These are phyloP conservation scores for Nesoenas mayeri DNA, from an alignment of 2,113 vertebrate species.

Conservation along the genomic window DNA sequence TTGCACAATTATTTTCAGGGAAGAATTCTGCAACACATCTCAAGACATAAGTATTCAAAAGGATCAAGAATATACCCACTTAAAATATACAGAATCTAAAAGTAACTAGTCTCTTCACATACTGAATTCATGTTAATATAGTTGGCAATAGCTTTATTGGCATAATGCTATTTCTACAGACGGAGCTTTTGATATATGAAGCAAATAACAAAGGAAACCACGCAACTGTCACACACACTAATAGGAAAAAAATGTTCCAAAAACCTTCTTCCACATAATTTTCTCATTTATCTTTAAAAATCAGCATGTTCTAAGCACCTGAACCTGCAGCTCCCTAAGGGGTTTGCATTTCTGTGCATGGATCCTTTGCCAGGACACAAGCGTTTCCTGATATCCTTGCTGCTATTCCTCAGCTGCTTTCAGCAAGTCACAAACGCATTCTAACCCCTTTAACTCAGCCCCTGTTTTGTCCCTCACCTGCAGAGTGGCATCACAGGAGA, in stretches of 20 bases:
- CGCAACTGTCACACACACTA: not conserved
- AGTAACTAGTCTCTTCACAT: not conserved
- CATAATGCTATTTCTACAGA: not conserved
- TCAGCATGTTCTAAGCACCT: slow-evolving; percentile 71
- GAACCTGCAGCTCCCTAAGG: slow-evolving; percentile 77
- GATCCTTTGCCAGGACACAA: slow-evolving; percentile 69
- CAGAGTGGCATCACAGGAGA: slow-evolving; percentile 35
- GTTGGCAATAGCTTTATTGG: not conserved
- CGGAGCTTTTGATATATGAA: not conserved
- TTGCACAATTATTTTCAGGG: not conserved
- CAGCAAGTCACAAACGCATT: slow-evolving; percentile 72
- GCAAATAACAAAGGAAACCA: not conserved
- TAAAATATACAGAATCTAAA: not conserved
- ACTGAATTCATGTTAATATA: not conserved
- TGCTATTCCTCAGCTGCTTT: slow-evolving; percentile 72
- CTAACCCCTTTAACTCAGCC: slow-evolving; percentile 74
- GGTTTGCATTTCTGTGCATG: slow-evolving; percentile 71
- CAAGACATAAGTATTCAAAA: not conserved
- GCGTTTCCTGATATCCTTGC: slow-evolving; percentile 72
- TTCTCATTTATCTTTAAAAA: slow-evolving; percentile 7
- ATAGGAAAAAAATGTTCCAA: slow-evolving; percentile 47
- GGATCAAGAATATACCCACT: not conserved
- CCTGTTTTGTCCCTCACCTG: slow-evolving; percentile 80
- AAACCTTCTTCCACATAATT: not conserved
- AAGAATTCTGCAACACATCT: not conserved